Percentiles rank a stretch among this genome's conserved stretches.
Conservation (phyloP, 2,888 invertebrate genomes). For the Hylaea fasciaria region DNA sequence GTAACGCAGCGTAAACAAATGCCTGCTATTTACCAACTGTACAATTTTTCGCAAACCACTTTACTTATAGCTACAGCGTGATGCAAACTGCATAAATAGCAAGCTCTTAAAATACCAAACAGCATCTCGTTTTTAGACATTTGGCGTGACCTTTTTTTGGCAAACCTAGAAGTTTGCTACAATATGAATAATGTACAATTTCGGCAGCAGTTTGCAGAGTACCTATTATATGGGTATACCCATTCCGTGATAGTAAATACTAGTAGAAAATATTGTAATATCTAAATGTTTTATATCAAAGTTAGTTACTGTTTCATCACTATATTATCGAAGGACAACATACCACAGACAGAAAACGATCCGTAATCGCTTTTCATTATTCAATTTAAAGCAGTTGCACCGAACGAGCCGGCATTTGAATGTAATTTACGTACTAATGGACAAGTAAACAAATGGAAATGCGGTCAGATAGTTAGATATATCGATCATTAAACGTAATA, state of each 20-base stretch:
- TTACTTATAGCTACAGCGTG: conserved; percentile 1
- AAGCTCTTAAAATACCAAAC: neutral
- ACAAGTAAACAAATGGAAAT: conserved; percentile 24
- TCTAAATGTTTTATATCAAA: no score
- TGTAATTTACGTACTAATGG: conserved; percentile 29
- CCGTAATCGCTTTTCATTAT: conserved; percentile 23
- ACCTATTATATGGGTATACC: neutral
- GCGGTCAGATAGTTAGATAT: conserved; percentile 24
- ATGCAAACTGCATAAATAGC: neutral
- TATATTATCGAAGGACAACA: neutral
- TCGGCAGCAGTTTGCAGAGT: neutral
- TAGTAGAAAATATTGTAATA: no score
- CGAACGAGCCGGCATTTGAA: conserved; percentile 22
- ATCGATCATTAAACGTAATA: conserved; percentile 47
- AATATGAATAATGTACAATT: neutral
- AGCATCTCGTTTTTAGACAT: neutral
- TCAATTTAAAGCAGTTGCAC: conserved; percentile 19
- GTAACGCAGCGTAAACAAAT: conserved; percentile 4
- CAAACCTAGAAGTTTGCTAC: neutral
- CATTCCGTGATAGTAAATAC: no score
- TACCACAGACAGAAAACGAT: conserved; percentile 2
- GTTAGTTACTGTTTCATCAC: no score
- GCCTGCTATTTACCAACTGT: neutral
- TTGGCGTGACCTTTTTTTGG: neutral
- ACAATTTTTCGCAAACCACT: conserved; percentile 7